phyloP scores from a whole-genome alignment of 2,888 invertebrate genomes.

The Drosophila infuscata region DNA sequence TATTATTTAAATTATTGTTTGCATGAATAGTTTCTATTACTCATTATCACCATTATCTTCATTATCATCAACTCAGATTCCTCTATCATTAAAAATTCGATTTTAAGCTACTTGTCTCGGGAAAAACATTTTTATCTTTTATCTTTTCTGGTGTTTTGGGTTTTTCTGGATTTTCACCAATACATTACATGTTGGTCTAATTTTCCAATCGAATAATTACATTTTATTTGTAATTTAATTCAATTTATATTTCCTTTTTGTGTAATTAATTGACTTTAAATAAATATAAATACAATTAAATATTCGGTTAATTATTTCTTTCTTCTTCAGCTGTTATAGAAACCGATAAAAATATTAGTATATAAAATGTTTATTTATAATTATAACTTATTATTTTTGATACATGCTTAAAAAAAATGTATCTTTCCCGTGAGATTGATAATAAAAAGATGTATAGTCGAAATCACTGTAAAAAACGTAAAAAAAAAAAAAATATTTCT shows the following conservation, averaged over 20 bases:
- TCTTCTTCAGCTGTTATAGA: background rate
- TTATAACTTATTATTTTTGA: background rate
- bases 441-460: background rate
- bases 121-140: background rate
- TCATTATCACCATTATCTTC: too few relatives aligned
- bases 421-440: background rate
- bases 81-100: background rate
- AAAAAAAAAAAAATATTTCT: too few relatives aligned
- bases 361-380: background rate
- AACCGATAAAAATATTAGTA: background rate
- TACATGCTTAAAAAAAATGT: background rate
- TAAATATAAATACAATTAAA: background rate
- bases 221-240: background rate
- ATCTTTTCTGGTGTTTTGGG: rapidly evolving
- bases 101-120: background rate
- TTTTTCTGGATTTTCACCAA: background rate
- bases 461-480: background rate
- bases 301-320: background rate
- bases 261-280: background rate
- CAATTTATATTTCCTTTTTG: background rate
- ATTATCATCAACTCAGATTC: background rate
- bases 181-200: background rate
- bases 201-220: background rate
- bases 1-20: background rate
- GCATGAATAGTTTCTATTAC: background rate